phyloP scores from a whole-genome alignment of 2,888 invertebrate genomes.

The Morpho helenor region DNA sequence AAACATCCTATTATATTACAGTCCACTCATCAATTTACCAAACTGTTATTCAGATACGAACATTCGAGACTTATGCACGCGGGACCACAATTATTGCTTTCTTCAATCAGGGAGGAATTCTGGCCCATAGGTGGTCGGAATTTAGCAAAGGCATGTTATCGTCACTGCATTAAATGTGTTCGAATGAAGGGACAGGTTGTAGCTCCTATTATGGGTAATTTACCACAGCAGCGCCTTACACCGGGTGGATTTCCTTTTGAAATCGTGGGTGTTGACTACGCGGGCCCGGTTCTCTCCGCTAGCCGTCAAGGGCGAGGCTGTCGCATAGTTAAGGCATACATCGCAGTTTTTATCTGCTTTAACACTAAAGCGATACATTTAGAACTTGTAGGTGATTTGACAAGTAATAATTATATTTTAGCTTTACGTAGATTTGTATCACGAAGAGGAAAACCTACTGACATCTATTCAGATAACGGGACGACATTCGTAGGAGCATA shows the following conservation, averaged over 20 bases:
- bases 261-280: constrained; percentile 2
- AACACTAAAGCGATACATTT: constrained; percentile 11
- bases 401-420: constrained; percentile 14
- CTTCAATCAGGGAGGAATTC: constrained; percentile 9
- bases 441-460: constrained; percentile 14
- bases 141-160: constrained; percentile 15
- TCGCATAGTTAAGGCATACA: constrained; percentile 1
- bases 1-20: too few relatives aligned
- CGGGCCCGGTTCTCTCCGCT: constrained; percentile 7
- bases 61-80: constrained; percentile 16
- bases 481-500: constrained; percentile 18
- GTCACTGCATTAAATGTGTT: constrained; percentile 8
- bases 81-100: constrained; percentile 18
- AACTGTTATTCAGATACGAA: constrained; percentile 1
- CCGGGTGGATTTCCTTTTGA: constrained; percentile 9
- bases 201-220: constrained; percentile 13
- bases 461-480: constrained; percentile 14
- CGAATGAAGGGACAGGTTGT: background rate
- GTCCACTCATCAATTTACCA: constrained; percentile 6
- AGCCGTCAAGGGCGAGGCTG: constrained; percentile 9
- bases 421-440: constrained; percentile 15
- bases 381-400: constrained; percentile 19
- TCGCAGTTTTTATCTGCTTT: background rate
- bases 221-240: background rate
- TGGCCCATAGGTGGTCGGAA: constrained; percentile 24